Evolutionary conservation across 2,888 invertebrate species (phyloP), one percentile per base, ranked within the genome.

Genomic region (Apamea monoglypha): DNA sequence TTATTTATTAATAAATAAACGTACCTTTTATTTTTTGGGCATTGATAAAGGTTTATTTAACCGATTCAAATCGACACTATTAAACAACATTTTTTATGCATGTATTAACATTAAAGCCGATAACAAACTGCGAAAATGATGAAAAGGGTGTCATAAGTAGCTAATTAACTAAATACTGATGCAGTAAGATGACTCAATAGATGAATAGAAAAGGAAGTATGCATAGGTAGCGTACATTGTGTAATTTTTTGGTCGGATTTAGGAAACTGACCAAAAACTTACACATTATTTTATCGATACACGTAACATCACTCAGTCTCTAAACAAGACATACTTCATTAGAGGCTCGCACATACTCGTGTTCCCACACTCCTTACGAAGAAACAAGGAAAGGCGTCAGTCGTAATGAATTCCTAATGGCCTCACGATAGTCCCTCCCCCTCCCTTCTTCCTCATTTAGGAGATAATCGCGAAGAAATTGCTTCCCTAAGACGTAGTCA

Each of bases 391-490:
- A n/a, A 63, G 59, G 74, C 85, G 75, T 76, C 73, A 63, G 56
- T 63, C 53, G 77, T 86, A 82, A 88, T 86, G 77, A 88, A 80
- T 86, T 68, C 61, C 21, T 88, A 88, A 86, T 86, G 79, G 74
- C 59, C 36, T n/a, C 61, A 29, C 69, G 40, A 74, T 70, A 29
- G n/a, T 29, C 56, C n/a, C 69, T 2, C 21, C 25, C 25, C 21
- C 16, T n/a, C 16, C 56, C 76, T 12, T 64, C 50, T 76, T 72
- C 44, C 64, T 73, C 82, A 81, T 81, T 88, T 81, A 40, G 8
- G 16, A 88, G 72, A 78, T 85, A 75, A 88, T 85, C 66, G 47
- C 25, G 44, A 81, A 77, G 66, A 85, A 81, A 85, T 70, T 80
- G 81, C 80, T 84, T 85, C 47, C 69, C 14, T 64, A 36, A 47